Conservation (phyloP, 2,113 vertebrate species). For the Podilymbus podiceps region DNA sequence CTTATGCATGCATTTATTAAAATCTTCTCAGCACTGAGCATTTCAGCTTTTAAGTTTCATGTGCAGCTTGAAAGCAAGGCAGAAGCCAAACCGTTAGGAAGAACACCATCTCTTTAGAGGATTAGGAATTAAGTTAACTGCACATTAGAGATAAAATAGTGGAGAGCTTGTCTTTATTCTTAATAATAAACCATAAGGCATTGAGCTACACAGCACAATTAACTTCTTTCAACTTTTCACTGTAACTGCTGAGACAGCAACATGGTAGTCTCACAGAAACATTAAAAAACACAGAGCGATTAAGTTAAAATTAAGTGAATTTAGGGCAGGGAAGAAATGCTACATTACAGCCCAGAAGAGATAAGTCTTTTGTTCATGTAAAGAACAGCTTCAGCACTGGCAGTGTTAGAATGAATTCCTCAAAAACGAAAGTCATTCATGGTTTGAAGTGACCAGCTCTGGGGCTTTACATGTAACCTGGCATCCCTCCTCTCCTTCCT, state of each 20-base stretch:
- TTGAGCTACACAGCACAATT: constrained; percentile 26
- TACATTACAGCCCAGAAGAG: background rate
- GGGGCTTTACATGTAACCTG: background rate
- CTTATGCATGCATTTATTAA: background rate
- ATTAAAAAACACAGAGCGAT: background rate
- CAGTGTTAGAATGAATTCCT: background rate
- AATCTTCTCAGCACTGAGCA: background rate
- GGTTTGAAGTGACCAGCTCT: background rate
- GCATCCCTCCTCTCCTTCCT: background rate
- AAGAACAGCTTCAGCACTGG: background rate
- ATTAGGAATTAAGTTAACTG: constrained; percentile 68
- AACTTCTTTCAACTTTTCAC: constrained; percentile 42
- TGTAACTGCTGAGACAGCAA: constrained; percentile 55
- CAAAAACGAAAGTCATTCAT: background rate
- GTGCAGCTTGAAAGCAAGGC: constrained; percentile 12
- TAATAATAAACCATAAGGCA: constrained; percentile 43
- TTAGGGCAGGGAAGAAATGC: background rate
- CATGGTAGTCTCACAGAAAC: background rate
- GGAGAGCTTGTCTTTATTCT: constrained; percentile 48
- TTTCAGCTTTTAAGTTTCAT: constrained; percentile 15
- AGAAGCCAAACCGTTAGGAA: background rate
- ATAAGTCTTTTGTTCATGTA: background rate
- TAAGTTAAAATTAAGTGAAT: constrained; percentile 33
- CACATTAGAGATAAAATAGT: constrained; percentile 56
- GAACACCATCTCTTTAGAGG: constrained; percentile 40